These are phyloP conservation scores for Dusona sp. DNA, from an alignment of 2,888 invertebrate species.

Conservation along the genomic window DNA sequence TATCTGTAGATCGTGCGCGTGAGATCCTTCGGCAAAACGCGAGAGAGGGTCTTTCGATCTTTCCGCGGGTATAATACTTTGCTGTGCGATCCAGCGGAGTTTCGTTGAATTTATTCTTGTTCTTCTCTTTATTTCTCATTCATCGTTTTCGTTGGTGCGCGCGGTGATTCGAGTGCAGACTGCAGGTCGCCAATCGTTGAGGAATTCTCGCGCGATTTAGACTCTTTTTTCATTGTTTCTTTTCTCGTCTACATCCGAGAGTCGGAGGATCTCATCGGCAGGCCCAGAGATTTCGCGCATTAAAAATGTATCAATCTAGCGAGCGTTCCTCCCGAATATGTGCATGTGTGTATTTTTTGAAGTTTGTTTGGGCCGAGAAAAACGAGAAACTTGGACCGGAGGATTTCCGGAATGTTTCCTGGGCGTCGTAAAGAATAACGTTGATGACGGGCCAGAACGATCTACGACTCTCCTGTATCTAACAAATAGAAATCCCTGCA, in stretches of 20 bases:
- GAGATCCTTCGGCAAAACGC: conserved; percentile 58
- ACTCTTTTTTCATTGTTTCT: conserved; percentile 1
- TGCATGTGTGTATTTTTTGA: background rate
- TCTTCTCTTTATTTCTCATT: conserved; percentile 56
- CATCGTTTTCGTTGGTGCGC: conserved; percentile 51
- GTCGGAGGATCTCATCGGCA: background rate
- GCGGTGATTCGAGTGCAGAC: conserved; percentile 49
- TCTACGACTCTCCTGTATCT: conserved; percentile 40
- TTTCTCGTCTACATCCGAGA: background rate
- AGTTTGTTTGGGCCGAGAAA: background rate
- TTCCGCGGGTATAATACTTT: conserved; percentile 39
- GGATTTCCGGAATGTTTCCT: conserved; percentile 72
- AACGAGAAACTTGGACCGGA: background rate
- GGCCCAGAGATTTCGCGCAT: conserved; percentile 68
- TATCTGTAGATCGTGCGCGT: conserved; percentile 59
- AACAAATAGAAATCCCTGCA: background rate
- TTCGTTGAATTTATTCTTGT: conserved; percentile 37
- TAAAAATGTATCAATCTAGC: conserved; percentile 75
- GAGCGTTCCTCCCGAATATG: conserved; percentile 40
- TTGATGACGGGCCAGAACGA: conserved; percentile 30
- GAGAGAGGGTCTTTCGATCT: conserved; percentile 56
- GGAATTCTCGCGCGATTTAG: conserved; percentile 50
- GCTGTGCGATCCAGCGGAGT: conserved; percentile 45
- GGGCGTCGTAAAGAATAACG: conserved; percentile 78
- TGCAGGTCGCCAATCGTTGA: conserved; percentile 64